Percentiles rank a stretch among this genome's conserved stretches.
phyloP scores from a whole-genome alignment of 2,797 vertebrate genomes.

The Gymnocypris eckloni region DNA sequence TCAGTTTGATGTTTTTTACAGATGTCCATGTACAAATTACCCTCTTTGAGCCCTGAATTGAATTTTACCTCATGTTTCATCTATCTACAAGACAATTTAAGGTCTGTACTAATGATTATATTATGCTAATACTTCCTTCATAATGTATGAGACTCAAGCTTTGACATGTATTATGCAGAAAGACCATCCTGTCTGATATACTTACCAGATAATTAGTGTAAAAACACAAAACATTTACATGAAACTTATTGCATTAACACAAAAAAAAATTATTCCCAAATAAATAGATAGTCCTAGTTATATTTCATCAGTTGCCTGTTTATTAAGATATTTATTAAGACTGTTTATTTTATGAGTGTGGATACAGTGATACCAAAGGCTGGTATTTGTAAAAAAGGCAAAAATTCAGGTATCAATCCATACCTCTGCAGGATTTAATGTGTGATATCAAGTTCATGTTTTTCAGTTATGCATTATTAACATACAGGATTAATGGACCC shows the following conservation, averaged over 20 bases:
- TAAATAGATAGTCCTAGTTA: not conserved
- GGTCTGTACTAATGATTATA: conserved; percentile 24
- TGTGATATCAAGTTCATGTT: conserved; percentile 11
- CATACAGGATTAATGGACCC: not conserved
- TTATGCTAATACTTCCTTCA: conserved; percentile 48
- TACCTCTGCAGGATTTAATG: not conserved
- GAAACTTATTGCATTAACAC: not conserved
- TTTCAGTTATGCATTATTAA: conserved; percentile 4
- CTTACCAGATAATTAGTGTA: not conserved
- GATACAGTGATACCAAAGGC: not conserved
- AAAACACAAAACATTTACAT: not conserved
- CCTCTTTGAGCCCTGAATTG: not conserved
- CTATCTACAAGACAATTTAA: conserved; percentile 7
- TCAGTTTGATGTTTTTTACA: conserved; percentile 2
- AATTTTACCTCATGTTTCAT: conserved; percentile 5
- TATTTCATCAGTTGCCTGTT: not conserved
- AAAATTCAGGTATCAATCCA: not conserved
- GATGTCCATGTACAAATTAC: conserved; percentile 15
- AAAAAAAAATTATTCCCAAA: not conserved
- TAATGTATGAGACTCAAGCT: conserved; percentile 51
- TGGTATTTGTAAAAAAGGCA: not conserved
- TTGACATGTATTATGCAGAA: conserved; percentile 44
- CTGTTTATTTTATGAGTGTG: not conserved
- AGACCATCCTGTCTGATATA: conserved; percentile 20
- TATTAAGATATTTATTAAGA: too few species aligned